These are phyloP conservation scores for Diaprepes abbreviatus DNA, from an alignment of 2,888 invertebrate species.

Conservation along the genomic window DNA sequence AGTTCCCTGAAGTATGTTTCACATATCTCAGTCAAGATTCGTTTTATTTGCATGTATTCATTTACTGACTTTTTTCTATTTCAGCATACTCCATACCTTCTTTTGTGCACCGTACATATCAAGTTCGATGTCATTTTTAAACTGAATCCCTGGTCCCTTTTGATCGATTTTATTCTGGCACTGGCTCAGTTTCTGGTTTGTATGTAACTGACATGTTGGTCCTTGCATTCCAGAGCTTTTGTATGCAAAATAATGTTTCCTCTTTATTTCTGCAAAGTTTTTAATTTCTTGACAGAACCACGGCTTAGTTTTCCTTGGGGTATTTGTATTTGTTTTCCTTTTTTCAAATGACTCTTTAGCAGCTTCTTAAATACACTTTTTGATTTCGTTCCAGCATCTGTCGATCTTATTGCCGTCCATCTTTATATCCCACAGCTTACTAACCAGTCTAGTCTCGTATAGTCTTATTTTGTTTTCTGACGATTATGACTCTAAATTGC, in stretches of 20 bases:
- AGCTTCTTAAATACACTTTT: neutral
- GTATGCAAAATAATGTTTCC: neutral
- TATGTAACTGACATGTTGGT: neutral
- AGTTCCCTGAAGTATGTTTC: no score
- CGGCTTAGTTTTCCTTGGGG: neutral
- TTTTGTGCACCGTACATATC: neutral
- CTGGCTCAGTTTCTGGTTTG: neutral
- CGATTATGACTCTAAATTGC: neutral
- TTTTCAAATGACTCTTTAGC: neutral
- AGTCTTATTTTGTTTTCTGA: neutral
- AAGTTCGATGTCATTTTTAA: neutral
- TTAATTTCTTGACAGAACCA: neutral
- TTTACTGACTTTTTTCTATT: neutral
- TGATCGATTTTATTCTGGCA: neutral
- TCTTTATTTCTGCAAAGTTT: neutral
- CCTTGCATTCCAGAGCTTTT: neutral
- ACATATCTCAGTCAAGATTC: neutral
- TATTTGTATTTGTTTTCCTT: neutral
- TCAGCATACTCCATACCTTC: neutral
- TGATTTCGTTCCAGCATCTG: neutral
- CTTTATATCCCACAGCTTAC: neutral
- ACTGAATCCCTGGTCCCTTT: neutral
- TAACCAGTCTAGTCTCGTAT: neutral
- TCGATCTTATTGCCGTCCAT: neutral
- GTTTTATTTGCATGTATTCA: neutral